Base-by-base conservation (phyloP, 2,888 invertebrate species). In the Leucophenga maculata region DNA sequence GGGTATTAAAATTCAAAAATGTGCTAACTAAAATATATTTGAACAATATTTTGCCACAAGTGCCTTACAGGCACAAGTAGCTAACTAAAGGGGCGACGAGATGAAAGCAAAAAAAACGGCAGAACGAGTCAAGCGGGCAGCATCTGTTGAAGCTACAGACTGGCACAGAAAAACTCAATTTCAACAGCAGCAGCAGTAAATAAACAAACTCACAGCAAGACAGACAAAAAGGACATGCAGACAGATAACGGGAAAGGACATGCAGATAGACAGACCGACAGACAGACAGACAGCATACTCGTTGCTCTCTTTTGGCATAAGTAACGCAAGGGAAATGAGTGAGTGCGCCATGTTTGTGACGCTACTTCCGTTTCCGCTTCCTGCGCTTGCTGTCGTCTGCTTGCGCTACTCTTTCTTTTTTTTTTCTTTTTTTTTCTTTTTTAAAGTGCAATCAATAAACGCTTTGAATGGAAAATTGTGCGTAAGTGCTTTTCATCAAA, bases 361-460 rank as follows among this genome's bases (percentile, higher is more conserved):
- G 72, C 32, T 64, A 26, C 65, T 16, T 6, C 55, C 44, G 67
- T 71, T 69, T 65, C 54, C 32, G 62, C 32, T 67, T 74, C 75
- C 74, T 70, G 74, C 75, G 78, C 78, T 75, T 77, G 78, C 78
- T 79, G 75, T 75, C 75, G 77, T 74, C 77, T 73, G 57, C 57
- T 66, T 71, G 44, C 50, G 62, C 46, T 48, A 46, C 50, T 50
- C 54, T 32, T n/a, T n/a, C n/a, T n/a, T n/a, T n/a, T n/a, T n/a
- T n/a, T n/a, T n/a, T n/a, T n/a, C n/a, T n/a, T n/a, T n/a, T n/a
- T n/a, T n/a, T 44, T 68, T 70, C 74, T 72, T 77, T 74, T 78
- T 79, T 71, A 77, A 79, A 78, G 77, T 78, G 77, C 77, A 78
- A 78, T 78, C 77, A 78, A 79, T 78, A 79, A 78, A 78, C 77